Evolutionary conservation across 2,113 vertebrate genomes (phyloP).

Genomic region (Genyomyrus donnyi): DNA sequence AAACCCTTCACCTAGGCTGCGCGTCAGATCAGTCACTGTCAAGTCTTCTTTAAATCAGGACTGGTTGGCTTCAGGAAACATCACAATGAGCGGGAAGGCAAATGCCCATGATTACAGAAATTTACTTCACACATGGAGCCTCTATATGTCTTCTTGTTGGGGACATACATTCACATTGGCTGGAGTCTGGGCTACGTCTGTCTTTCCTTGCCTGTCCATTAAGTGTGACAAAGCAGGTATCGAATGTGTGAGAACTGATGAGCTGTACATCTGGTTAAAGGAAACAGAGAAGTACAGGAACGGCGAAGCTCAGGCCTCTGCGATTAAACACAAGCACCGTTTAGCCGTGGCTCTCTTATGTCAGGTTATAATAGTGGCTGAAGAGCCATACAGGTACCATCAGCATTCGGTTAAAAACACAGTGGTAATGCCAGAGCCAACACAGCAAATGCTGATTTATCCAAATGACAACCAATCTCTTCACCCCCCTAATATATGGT

Average conservation of each 20-base stretch:
- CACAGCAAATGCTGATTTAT: neutral
- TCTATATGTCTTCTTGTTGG: neutral
- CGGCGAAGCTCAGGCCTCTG: neutral
- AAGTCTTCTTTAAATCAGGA: neutral
- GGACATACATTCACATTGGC: neutral
- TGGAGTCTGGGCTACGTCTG: neutral
- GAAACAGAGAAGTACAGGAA: neutral
- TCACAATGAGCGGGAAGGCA: neutral
- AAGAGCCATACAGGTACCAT: neutral
- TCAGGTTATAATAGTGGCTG: neutral
- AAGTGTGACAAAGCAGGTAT: neutral
- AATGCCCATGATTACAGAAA: neutral
- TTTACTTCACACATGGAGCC: neutral
- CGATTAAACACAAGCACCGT: neutral
- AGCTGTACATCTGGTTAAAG: neutral
- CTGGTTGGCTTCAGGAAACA: neutral
- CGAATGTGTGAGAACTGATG: neutral
- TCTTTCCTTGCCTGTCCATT: neutral
- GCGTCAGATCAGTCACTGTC: neutral
- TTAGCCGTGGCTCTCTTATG: neutral
- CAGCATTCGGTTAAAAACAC: neutral
- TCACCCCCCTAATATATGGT: neutral
- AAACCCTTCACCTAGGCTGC: constrained; percentile 1
- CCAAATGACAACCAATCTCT: neutral
- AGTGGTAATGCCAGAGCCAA: neutral